phyloP scores from a whole-genome alignment of 2,113 vertebrate genomes.

The Cisticola juncidis region DNA sequence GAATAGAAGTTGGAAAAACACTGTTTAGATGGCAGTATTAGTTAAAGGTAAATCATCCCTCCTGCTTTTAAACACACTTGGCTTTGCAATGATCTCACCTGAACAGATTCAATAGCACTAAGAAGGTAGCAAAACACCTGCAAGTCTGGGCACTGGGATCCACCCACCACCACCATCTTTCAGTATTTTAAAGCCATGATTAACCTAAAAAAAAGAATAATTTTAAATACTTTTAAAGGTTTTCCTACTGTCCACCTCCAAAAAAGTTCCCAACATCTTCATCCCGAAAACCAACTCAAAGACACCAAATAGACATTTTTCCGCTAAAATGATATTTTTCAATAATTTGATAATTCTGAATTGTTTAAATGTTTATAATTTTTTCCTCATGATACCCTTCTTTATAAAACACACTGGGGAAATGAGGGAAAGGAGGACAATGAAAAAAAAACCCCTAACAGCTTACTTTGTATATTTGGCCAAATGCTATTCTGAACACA shows the following conservation, averaged over 20 bases:
- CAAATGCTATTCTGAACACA: background rate
- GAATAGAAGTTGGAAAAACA: background rate
- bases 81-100: background rate
- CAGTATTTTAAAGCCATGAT: background rate
- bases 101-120: background rate
- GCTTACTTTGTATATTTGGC: background rate
- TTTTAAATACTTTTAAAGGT: background rate
- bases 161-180: fast-evolving
- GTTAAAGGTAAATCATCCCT: background rate
- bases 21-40: background rate
- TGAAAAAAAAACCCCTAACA: fast-evolving
- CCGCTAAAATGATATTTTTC: background rate
- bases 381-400: background rate
- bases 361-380: background rate
- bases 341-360: background rate
- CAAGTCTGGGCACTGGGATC: background rate
- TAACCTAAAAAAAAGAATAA: background rate
- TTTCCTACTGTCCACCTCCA: fast-evolving
- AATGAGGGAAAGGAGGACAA: background rate
- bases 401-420: background rate
- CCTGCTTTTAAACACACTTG: background rate
- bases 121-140: background rate
- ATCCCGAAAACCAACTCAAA: background rate
- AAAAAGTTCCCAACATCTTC: background rate
- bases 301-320: fast-evolving